Percentiles rank a stretch among this genome's conserved stretches.
Conservation (phyloP, 2,113 vertebrate species). For the Coracopsis vasa region DNA sequence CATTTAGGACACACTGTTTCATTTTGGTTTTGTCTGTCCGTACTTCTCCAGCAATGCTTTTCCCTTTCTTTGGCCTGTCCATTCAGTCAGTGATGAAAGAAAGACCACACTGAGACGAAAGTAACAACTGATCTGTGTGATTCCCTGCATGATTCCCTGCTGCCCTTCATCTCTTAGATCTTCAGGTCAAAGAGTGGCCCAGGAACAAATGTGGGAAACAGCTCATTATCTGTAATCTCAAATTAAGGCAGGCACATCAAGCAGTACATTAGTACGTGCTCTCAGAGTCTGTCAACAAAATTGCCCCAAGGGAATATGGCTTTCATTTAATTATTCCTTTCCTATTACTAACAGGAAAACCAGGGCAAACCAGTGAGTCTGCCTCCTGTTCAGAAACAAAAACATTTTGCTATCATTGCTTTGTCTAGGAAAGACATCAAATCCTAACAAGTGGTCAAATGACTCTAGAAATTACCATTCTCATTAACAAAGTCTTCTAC, state of each 20-base stretch:
- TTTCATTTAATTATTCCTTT: neutral
- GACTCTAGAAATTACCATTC: neutral
- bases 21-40: neutral
- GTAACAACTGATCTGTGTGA: neutral
- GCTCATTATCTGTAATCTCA: neutral
- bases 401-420: neutral
- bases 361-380: conserved; percentile 19
- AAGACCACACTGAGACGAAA: conserved; percentile 18
- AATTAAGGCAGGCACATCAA: neutral
- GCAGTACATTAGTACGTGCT: neutral
- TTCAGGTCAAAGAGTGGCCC: neutral
- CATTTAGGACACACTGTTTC: neutral
- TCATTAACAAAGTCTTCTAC: neutral
- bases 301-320: neutral
- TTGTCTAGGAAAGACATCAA: neutral
- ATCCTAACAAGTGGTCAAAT: conserved; percentile 25
- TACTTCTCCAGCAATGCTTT: neutral
- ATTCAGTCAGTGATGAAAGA: neutral
- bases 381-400: neutral
- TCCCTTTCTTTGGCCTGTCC: neutral
- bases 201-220: neutral
- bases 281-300: neutral
- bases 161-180: neutral
- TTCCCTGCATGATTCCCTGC: neutral
- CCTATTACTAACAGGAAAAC: neutral